Evolutionary conservation across 2,888 invertebrate species (phyloP).

Genomic region (Drosophila macrothrix): DNA sequence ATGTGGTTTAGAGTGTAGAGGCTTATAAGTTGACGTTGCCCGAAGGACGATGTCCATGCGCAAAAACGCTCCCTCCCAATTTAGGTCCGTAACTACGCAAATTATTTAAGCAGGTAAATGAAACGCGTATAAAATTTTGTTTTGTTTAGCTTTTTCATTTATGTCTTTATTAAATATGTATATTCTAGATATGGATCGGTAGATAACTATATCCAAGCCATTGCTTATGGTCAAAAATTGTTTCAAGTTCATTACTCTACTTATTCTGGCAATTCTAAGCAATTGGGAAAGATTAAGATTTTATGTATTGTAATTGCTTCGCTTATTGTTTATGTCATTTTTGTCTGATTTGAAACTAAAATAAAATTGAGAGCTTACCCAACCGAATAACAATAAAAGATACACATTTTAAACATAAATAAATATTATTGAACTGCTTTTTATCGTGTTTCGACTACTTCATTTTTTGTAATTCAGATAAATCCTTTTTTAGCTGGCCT

Average conservation of each 20-base stretch:
- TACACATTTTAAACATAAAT: background rate
- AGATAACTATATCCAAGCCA: background rate
- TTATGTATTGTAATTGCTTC: background rate
- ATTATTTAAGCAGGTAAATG: conserved; percentile 13
- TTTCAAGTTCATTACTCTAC: background rate
- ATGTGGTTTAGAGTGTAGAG: background rate
- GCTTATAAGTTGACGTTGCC: background rate
- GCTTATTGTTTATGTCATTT: background rate
- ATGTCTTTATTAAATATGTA: background rate
- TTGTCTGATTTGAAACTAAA: background rate
- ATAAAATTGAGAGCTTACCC: background rate
- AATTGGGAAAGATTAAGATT: background rate
- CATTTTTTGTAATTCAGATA: background rate
- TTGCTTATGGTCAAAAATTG: background rate
- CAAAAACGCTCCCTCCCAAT: background rate
- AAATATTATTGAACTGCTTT: background rate
- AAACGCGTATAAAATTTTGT: background rate
- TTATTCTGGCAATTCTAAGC: background rate
- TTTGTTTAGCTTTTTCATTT: background rate
- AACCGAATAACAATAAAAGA: background rate
- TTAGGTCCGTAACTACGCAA: conserved; percentile 23
- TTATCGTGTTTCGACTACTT: background rate
- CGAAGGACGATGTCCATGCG: background rate
- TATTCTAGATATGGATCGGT: background rate
- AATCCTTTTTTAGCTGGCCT: conserved; percentile 7